Evolutionary conservation across 2,113 vertebrate genomes (phyloP).

Genomic region (Mirounga angustirostris): DNA sequence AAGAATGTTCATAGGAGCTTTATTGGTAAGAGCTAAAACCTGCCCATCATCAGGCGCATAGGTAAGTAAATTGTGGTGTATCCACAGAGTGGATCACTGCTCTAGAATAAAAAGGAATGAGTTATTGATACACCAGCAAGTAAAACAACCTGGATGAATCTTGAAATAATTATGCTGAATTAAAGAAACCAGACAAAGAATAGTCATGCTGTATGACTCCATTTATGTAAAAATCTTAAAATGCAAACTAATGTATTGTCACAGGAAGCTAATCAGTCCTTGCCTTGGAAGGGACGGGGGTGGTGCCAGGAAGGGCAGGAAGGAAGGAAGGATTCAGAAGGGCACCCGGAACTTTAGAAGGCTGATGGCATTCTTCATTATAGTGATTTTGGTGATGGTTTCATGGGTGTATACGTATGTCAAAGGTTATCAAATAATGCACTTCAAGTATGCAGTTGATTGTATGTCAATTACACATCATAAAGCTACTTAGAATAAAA

Average conservation of each 20-base stretch:
- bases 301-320: background rate
- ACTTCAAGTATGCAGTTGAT: background rate
- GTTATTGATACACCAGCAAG: background rate
- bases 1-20: background rate
- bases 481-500: background rate
- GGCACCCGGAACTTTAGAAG: background rate
- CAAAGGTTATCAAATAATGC: background rate
- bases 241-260: background rate
- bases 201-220: background rate
- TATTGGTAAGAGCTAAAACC: background rate
- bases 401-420: background rate
- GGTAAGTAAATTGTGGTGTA: background rate
- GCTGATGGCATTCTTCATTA: background rate
- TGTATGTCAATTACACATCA: background rate
- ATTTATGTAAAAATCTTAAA: background rate
- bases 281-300: background rate
- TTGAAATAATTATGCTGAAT: background rate
- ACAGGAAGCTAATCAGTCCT: background rate
- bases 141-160: background rate
- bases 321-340: background rate
- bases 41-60: background rate
- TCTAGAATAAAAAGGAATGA: background rate
- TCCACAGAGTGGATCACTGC: background rate
- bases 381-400: background rate
- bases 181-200: background rate